phyloP scores from a whole-genome alignment of 1,140 invertebrate genomes.

The Ceratina calcarata region DNA sequence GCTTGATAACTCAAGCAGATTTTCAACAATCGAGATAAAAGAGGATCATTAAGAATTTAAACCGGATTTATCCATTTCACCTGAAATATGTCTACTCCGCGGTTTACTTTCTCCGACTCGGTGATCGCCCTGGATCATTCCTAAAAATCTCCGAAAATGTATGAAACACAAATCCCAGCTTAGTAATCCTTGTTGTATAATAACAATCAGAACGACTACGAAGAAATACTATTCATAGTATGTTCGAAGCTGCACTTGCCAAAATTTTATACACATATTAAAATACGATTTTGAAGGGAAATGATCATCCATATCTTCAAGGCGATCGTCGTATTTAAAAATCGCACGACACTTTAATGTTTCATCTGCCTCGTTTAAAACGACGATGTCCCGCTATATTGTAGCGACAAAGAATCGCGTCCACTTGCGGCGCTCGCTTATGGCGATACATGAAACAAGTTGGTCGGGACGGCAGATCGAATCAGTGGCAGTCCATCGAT shows the following conservation, averaged over 20 bases:
- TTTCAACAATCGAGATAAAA: slow-evolving; percentile 13
- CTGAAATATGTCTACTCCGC: not conserved
- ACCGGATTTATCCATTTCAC: not conserved
- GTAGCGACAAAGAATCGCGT: too few relatives aligned
- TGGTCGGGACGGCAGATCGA: slow-evolving; percentile 3
- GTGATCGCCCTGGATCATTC: not conserved
- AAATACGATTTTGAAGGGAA: too few relatives aligned
- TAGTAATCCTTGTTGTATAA: too few relatives aligned
- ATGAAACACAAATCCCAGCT: not conserved
- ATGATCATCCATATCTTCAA: too few relatives aligned
- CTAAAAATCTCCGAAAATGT: not conserved
- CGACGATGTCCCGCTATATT: too few relatives aligned
- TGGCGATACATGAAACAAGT: slow-evolving; percentile 37
- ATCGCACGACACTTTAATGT: too few relatives aligned
- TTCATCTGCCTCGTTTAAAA: too few relatives aligned
- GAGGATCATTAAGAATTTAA: slow-evolving; percentile 20
- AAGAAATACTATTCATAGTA: not conserved
- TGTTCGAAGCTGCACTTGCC: not conserved
- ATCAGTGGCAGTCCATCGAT: slow-evolving; percentile 36
- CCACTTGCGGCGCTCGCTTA: not conserved
- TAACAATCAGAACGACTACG: not conserved
- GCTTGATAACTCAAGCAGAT: slow-evolving; percentile 6
- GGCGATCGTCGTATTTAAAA: too few relatives aligned
- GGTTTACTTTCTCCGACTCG: slow-evolving; percentile 5
- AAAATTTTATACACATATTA: too few relatives aligned